These are phyloP conservation scores for Antheraea yamamai DNA, from an alignment of 2,888 invertebrate genomes.

Conservation along the genomic window DNA sequence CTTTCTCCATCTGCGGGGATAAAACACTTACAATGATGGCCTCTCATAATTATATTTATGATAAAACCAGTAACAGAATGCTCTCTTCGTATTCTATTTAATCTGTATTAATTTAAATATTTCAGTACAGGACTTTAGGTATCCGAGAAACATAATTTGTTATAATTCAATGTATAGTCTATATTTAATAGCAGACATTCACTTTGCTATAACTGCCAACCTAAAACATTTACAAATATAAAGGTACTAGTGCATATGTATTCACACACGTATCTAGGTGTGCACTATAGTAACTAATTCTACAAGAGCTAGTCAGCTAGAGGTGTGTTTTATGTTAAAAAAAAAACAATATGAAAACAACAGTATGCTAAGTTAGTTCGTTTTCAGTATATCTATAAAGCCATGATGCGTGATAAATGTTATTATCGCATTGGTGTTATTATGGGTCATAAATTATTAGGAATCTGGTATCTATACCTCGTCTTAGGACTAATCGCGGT, in stretches of 20 bases:
- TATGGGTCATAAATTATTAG: slow-evolving; percentile 39
- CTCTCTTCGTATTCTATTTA: not conserved
- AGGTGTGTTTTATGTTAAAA: not conserved
- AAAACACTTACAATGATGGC: not conserved
- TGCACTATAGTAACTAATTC: not conserved
- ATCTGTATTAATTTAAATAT: not conserved
- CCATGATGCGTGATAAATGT: slow-evolving; percentile 35
- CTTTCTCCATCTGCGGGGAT: not conserved
- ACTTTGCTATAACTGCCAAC: not conserved
- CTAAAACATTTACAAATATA: slow-evolving; percentile 7
- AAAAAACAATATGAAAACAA: not conserved
- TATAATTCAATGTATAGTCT: not conserved
- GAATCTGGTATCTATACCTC: slow-evolving; percentile 21
- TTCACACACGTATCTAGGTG: not conserved
- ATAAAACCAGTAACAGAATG: not conserved
- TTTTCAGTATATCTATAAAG: slow-evolving; percentile 21
- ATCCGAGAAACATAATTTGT: not conserved
- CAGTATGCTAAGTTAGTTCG: not conserved
- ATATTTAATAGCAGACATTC: not conserved
- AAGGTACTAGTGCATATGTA: not conserved
- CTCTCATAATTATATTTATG: not conserved
- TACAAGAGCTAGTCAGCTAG: not conserved
- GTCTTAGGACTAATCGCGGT: slow-evolving; percentile 14
- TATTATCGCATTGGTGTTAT: slow-evolving; percentile 41
- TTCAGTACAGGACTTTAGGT: not conserved